Percentiles rank a stretch among this genome's conserved stretches.
Conservation (phyloP, 2,113 vertebrate species). For the Indicator indicator region DNA sequence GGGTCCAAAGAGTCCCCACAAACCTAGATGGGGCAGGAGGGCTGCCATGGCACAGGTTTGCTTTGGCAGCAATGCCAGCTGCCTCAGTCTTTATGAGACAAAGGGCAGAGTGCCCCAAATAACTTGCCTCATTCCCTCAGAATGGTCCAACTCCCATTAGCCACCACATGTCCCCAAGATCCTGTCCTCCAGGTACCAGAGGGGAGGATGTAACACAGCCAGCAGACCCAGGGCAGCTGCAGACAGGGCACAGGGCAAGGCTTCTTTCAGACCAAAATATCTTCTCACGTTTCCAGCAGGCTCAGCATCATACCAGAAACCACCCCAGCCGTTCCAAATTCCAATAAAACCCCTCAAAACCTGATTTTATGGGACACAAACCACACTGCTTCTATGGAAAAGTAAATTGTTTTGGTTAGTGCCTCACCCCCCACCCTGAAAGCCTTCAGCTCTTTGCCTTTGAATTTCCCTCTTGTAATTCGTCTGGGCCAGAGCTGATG, state of each 20-base stretch:
- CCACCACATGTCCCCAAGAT: fast-evolving
- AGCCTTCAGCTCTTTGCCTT: background rate
- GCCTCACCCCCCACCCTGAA: background rate
- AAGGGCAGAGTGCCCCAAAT: background rate
- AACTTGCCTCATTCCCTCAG: background rate
- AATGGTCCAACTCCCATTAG: background rate
- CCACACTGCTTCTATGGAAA: background rate
- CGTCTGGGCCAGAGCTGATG: background rate
- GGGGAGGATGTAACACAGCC: background rate
- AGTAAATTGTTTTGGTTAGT: background rate
- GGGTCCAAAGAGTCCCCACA: fast-evolving
- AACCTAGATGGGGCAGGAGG: background rate
- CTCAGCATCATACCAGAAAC: background rate
- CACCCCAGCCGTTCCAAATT: background rate
- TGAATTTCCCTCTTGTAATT: background rate
- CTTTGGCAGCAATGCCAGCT: background rate
- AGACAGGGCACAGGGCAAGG: background rate
- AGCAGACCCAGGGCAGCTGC: fast-evolving
- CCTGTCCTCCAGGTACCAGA: fast-evolving
- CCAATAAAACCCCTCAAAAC: background rate
- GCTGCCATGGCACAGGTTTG: background rate
- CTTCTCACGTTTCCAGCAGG: fast-evolving
- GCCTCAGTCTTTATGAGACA: background rate
- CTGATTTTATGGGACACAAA: background rate
- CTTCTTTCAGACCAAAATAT: background rate